Base-by-base conservation (phyloP, 2,888 invertebrate species). In the Fragum fragum region DNA sequence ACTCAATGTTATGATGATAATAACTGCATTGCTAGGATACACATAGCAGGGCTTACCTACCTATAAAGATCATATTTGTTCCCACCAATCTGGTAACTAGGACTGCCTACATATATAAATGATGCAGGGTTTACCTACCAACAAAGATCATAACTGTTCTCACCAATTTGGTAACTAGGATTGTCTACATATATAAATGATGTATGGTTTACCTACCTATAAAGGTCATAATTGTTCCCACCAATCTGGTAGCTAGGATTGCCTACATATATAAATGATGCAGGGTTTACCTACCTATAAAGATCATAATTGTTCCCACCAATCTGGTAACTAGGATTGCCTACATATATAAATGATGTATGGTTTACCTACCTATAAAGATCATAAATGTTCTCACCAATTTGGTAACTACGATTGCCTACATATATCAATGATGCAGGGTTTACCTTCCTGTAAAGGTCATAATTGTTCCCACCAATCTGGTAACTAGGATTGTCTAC, bases 201-300 rank as follows among this genome's bases (percentile, higher is more conserved):
- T n/a, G n/a, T n/a, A n/a, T n/a, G n/a, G n/a, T n/a, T n/a, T 6
- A 81, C 86, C 76, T 69, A 87, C 88, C 83, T 23, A 84, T 21
- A 72, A 83, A 88, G 0, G 83, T 59, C 1, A 79, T 57, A 5
- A 77, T 53, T 21, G 71, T 68, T 1, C 88, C 83, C 52, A 89
- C 78, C 29, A 79, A 47, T 18, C 81, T 36, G 0, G 85, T 66
- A 14, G 81, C 36, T 7, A 78, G 47, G 1, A 81, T n/a, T n/a
- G n/a, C n/a, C n/a, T n/a, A n/a, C n/a, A n/a, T n/a, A n/a, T n/a
- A n/a, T n/a, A n/a, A n/a, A n/a, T n/a, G n/a, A n/a, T n/a, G n/a
- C n/a, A n/a, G n/a, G n/a, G n/a, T n/a, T n/a, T 6, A 80, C 86
- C 76, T 68, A 87, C 88, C 82, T 21, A 84, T 23, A 71, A 83